Evolutionary conservation across 1,140 invertebrate genomes (phyloP).

Genomic region (Danaus plexippus): DNA sequence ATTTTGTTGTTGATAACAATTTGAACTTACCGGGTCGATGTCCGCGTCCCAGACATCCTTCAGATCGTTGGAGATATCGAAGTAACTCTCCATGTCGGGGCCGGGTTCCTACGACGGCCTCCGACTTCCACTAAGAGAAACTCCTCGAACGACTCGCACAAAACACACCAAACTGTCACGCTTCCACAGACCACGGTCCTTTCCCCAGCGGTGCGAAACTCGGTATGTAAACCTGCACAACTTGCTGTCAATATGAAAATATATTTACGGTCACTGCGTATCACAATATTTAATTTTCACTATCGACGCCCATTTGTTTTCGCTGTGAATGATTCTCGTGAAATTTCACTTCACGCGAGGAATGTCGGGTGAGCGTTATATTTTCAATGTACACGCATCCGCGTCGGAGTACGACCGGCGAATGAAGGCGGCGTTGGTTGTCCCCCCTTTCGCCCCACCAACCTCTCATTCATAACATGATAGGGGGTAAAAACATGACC

Average conservation of each 20-base stretch:
- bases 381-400: conserved; percentile 9
- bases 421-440: conserved; percentile 35
- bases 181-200: conserved; percentile 36
- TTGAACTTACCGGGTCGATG: conserved; percentile 80
- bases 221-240: conserved; percentile 47
- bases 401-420: conserved; percentile 43
- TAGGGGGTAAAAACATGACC: conserved; percentile 45
- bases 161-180: conserved; percentile 58
- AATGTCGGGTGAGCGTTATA: conserved; percentile 30
- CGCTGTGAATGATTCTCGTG: conserved; percentile 40
- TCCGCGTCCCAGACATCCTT: conserved; percentile 84
- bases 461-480: conserved; percentile 57
- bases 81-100: conserved; percentile 77
- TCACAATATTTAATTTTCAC: conserved; percentile 61
- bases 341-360: conserved; percentile 63
- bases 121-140: conserved; percentile 45
- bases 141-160: conserved; percentile 37
- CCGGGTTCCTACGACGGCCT: conserved; percentile 45
- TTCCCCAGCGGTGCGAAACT: conserved; percentile 48
- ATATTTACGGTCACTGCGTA: conserved; percentile 38
- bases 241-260: conserved; percentile 28
- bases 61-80: conserved; percentile 79
- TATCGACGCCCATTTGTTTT: conserved; percentile 62
- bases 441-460: conserved; percentile 29
- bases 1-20: conserved; percentile 33